These are phyloP conservation scores for Apotomis betuletana DNA, from an alignment of 2,888 invertebrate species.

Conservation along the genomic window DNA sequence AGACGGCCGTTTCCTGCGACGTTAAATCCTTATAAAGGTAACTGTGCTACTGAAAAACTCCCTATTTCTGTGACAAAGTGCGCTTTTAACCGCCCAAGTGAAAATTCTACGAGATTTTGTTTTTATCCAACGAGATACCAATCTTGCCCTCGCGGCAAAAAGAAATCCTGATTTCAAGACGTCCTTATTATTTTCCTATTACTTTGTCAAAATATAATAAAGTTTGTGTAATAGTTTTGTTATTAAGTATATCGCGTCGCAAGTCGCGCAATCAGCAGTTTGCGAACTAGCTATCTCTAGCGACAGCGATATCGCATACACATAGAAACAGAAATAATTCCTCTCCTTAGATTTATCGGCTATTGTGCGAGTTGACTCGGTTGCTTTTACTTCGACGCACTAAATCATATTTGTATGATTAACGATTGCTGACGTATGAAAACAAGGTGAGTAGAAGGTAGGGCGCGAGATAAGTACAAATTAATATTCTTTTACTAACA, in stretches of 20 bases:
- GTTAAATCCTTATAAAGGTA: slow-evolving; percentile 80
- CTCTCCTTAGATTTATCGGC: slow-evolving; percentile 79
- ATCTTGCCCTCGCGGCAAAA: slow-evolving; percentile 56
- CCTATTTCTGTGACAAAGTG: slow-evolving; percentile 76
- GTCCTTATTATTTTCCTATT: slow-evolving; percentile 59
- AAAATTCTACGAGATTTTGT: slow-evolving; percentile 68
- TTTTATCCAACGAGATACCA: slow-evolving; percentile 60
- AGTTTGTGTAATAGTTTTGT: slow-evolving; percentile 41
- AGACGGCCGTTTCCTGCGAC: slow-evolving; percentile 78
- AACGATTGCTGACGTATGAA: slow-evolving; percentile 66
- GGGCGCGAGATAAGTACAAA: slow-evolving; percentile 35
- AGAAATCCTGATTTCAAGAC: slow-evolving; percentile 55
- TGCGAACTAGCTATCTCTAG: slow-evolving; percentile 70
- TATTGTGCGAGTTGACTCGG: slow-evolving; percentile 71
- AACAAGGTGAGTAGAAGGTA: slow-evolving; percentile 55
- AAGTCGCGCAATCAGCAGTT: slow-evolving; percentile 69
- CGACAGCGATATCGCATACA: slow-evolving; percentile 72
- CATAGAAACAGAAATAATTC: slow-evolving; percentile 77
- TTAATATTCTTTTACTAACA: slow-evolving; percentile 27
- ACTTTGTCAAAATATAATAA: slow-evolving; percentile 50
- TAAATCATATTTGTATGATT: slow-evolving; percentile 76
- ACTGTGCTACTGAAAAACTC: slow-evolving; percentile 78
- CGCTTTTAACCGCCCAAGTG: slow-evolving; percentile 72
- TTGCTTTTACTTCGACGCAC: slow-evolving; percentile 72
- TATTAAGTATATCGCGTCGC: slow-evolving; percentile 46